Conservation (phyloP, 2,113 vertebrate species). For the Tenebrosternarchus preto region DNA sequence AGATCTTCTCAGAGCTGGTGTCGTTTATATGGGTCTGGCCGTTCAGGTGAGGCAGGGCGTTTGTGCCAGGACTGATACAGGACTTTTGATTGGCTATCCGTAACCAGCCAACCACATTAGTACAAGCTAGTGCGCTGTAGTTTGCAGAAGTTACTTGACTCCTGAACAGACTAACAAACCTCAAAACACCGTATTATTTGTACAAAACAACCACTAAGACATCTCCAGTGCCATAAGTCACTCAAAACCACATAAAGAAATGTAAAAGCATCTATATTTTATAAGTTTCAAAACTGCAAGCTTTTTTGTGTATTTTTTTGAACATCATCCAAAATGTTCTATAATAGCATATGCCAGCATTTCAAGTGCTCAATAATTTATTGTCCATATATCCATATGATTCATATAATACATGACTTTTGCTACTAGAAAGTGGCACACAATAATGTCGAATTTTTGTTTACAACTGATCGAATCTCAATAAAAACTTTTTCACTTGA, state of each 20-base stretch:
- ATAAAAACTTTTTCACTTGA: too few relatives aligned
- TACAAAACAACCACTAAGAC: background rate
- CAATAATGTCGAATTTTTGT: too few relatives aligned
- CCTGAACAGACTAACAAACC: background rate
- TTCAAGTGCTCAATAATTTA: too few relatives aligned
- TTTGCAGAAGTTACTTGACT: background rate
- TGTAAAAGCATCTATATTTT: background rate
- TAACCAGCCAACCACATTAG: slow-evolving; percentile 48
- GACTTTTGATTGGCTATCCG: slow-evolving; percentile 28
- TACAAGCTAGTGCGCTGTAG: slow-evolving; percentile 13
- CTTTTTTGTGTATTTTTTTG: too few relatives aligned
- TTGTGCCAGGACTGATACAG: slow-evolving; percentile 38
- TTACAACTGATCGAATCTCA: too few relatives aligned
- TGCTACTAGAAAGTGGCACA: too few relatives aligned
- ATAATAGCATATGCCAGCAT: too few relatives aligned
- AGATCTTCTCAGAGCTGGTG: slow-evolving; percentile 25
- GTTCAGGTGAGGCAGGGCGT: slow-evolving; percentile 61
- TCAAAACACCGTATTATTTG: slow-evolving; percentile 20
- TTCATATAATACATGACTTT: too few relatives aligned
- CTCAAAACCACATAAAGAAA: background rate
- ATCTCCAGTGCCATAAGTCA: background rate
- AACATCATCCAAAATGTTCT: background rate
- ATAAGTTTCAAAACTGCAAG: too few relatives aligned
- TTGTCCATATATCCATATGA: too few relatives aligned
- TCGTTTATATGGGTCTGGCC: slow-evolving; percentile 46